Conservation (phyloP, 2,113 vertebrate genomes). For the Leptosomus discolor region DNA sequence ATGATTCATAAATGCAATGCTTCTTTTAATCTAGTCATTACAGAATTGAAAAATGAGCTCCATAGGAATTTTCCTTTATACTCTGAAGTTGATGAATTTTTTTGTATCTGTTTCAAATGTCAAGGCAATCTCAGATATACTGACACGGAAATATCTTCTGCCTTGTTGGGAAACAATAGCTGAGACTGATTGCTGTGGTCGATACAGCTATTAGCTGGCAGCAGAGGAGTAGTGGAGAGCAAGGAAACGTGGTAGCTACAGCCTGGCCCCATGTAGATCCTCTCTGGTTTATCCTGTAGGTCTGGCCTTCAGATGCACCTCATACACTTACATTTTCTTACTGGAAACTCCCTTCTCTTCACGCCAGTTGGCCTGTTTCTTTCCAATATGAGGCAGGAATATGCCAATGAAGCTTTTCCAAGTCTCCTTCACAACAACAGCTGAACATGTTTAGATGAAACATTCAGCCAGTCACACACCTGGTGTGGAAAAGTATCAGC, state of each 20-base stretch:
- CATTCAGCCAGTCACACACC: neutral
- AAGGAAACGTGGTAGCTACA: neutral
- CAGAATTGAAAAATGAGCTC: neutral
- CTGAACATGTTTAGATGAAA: neutral
- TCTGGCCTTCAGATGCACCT: neutral
- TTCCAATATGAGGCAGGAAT: neutral
- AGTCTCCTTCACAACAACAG: neutral
- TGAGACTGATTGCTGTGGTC: neutral
- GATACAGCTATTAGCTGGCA: neutral
- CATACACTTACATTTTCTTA: neutral
- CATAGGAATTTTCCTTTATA: neutral
- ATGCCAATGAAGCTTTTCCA: neutral
- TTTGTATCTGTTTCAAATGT: neutral
- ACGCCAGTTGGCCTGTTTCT: neutral
- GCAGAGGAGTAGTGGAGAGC: neutral
- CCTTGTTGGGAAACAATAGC: neutral
- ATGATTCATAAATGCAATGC: neutral
- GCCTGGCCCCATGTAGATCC: fast-evolving
- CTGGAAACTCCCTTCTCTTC: neutral
- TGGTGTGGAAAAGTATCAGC: neutral
- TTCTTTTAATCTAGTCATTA: neutral
- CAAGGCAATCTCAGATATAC: neutral
- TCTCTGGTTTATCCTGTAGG: neutral
- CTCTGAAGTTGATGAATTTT: neutral
- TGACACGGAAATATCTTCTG: neutral